These are phyloP conservation scores for Neolamprologus kungweensis DNA, from an alignment of 2,113 vertebrate genomes.

Conservation along the genomic window DNA sequence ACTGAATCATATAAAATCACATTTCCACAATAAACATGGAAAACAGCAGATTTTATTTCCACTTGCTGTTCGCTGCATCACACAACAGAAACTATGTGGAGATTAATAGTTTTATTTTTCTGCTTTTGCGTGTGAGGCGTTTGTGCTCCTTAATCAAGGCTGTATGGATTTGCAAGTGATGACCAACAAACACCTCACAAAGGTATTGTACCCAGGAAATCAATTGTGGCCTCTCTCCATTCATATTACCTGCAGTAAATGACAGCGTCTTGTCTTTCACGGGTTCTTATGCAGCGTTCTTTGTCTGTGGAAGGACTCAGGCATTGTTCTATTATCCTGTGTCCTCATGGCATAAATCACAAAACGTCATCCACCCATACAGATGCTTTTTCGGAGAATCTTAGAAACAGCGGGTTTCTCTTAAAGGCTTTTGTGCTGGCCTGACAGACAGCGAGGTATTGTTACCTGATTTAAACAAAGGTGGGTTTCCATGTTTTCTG, in stretches of 20 bases:
- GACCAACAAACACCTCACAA: slow-evolving; percentile 6
- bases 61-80: not conserved
- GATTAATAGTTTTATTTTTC: not conserved
- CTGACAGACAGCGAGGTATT: slow-evolving; percentile 57
- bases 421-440: slow-evolving; percentile 48
- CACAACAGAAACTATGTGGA: not conserved
- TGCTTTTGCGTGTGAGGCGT: not conserved
- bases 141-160: not conserved
- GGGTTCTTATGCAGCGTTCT: slow-evolving; percentile 24
- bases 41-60: not conserved
- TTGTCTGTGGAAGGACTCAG: slow-evolving; percentile 46
- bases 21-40: not conserved
- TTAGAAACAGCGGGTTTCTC: slow-evolving; percentile 38
- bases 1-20: not conserved
- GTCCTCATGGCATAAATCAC: slow-evolving; percentile 60
- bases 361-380: slow-evolving; percentile 21
- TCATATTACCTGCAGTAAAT: slow-evolving; percentile 11
- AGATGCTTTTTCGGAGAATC: slow-evolving; percentile 34
- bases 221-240: slow-evolving; percentile 21
- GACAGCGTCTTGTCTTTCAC: slow-evolving; percentile 20
- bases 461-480: slow-evolving; percentile 65
- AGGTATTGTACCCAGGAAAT: slow-evolving; percentile 17
- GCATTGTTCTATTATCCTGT: slow-evolving; percentile 61
- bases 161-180: not conserved
- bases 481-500: slow-evolving; percentile 53